Conservation (phyloP, 2,113 vertebrate species). For the Trematomus loennbergii region DNA sequence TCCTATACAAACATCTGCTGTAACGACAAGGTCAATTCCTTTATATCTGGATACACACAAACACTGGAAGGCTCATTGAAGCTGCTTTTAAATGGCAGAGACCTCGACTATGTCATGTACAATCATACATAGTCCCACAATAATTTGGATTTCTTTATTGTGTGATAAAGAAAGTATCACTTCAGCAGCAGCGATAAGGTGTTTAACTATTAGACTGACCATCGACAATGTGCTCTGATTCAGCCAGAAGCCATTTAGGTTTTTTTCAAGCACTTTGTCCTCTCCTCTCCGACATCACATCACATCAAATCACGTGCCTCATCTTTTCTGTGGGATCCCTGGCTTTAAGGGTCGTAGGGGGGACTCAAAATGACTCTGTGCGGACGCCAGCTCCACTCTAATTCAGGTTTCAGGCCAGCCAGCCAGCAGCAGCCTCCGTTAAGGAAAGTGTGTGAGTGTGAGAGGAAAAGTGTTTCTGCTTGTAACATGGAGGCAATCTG, state of each 20-base stretch:
- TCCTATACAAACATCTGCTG: conserved; percentile 63
- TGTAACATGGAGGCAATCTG: conserved; percentile 25
- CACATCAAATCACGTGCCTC: conserved; percentile 52
- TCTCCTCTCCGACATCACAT: conserved; percentile 41
- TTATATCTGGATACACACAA: neutral
- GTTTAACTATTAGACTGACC: conserved; percentile 23
- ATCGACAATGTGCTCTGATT: conserved; percentile 24
- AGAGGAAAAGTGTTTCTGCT: conserved; percentile 6
- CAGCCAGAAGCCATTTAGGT: conserved; percentile 37
- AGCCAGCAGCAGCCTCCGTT: conserved; percentile 55
- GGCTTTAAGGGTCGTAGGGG: conserved; percentile 65
- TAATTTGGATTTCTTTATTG: neutral
- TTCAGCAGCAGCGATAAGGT: neutral
- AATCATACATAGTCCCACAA: neutral
- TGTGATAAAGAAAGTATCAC: neutral
- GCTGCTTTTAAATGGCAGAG: neutral
- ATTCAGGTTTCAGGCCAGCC: conserved; percentile 62
- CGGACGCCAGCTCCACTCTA: conserved; percentile 66
- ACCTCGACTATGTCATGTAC: neutral
- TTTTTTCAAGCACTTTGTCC: conserved; percentile 35
- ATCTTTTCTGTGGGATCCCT: conserved; percentile 59
- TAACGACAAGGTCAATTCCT: conserved; percentile 33
- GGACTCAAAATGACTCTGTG: conserved; percentile 67
- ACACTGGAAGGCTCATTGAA: neutral
- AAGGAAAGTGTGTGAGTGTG: conserved; percentile 34